phyloP scores from a whole-genome alignment of 2,113 vertebrate genomes.

The Scolopax mira region DNA sequence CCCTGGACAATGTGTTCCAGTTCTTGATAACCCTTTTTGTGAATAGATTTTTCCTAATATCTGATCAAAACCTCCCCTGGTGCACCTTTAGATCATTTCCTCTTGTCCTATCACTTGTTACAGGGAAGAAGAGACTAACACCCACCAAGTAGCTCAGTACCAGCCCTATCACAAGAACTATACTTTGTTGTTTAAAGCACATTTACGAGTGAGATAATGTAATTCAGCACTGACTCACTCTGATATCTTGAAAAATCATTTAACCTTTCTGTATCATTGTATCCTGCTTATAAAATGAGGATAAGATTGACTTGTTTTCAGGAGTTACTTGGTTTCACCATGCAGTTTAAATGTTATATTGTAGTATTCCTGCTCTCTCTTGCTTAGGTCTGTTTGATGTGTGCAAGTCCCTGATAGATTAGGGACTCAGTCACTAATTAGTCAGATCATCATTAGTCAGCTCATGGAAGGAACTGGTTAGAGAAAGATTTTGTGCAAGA shows the following conservation, averaged over 20 bases:
- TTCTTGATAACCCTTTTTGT: background rate
- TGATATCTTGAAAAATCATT: background rate
- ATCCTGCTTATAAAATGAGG: background rate
- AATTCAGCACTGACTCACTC: background rate
- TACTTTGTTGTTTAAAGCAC: background rate
- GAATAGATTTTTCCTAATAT: background rate
- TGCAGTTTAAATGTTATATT: background rate
- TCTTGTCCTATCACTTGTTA: background rate
- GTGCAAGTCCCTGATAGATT: background rate
- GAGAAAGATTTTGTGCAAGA: background rate
- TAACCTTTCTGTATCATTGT: background rate
- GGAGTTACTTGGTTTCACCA: background rate
- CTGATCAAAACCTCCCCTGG: background rate
- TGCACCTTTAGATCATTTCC: background rate
- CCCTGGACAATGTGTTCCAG: background rate
- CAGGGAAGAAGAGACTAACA: background rate
- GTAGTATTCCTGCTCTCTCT: background rate
- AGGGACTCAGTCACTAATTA: background rate
- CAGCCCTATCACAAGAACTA: background rate
- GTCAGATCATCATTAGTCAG: background rate
- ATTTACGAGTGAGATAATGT: background rate
- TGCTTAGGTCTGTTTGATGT: background rate
- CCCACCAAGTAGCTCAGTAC: background rate
- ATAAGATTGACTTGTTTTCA: background rate
- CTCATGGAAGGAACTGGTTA: background rate